Evolutionary conservation across 2,888 invertebrate species (phyloP).

Genomic region (Selenia dentaria): DNA sequence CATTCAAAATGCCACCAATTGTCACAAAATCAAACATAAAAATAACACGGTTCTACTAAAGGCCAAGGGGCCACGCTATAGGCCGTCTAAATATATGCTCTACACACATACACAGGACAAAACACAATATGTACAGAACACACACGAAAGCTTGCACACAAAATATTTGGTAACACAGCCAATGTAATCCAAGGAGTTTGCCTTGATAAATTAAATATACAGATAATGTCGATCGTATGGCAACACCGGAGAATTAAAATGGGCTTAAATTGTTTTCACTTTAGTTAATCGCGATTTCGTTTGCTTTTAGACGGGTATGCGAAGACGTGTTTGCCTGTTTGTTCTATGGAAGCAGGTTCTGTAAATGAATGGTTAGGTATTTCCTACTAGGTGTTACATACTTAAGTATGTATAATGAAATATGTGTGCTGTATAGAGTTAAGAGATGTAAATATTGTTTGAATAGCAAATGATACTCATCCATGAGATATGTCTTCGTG

Average conservation of each 20-base stretch:
- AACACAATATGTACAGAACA: constrained; percentile 66
- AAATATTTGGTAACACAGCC: constrained; percentile 79
- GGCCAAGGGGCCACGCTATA: constrained; percentile 59
- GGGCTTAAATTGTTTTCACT: constrained; percentile 31
- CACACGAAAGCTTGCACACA: constrained; percentile 70
- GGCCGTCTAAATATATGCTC: constrained; percentile 74
- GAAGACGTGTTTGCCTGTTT: constrained; percentile 3
- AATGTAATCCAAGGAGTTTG: constrained; percentile 76
- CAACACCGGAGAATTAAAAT: constrained; percentile 30
- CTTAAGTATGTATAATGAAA: too few species aligned
- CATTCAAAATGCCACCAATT: too few species aligned
- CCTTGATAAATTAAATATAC: constrained; percentile 74
- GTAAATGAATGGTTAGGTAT: constrained; percentile 16
- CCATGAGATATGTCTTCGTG: too few species aligned
- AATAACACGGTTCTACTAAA: constrained; percentile 8
- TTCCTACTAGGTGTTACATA: constrained; percentile 15
- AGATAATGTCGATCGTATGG: constrained; percentile 51
- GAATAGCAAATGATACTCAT: constrained; percentile 2
- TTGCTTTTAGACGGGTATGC: constrained; percentile 13
- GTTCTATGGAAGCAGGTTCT: constrained; percentile 11
- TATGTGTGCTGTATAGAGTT: not conserved
- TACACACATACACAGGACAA: constrained; percentile 66
- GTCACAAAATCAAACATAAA: constrained; percentile 6
- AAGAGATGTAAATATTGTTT: constrained; percentile 7
- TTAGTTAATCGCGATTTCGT: constrained; percentile 19